Base-by-base conservation (phyloP, 2,113 vertebrate genomes). In the Chaetorhynchus papuensis region DNA sequence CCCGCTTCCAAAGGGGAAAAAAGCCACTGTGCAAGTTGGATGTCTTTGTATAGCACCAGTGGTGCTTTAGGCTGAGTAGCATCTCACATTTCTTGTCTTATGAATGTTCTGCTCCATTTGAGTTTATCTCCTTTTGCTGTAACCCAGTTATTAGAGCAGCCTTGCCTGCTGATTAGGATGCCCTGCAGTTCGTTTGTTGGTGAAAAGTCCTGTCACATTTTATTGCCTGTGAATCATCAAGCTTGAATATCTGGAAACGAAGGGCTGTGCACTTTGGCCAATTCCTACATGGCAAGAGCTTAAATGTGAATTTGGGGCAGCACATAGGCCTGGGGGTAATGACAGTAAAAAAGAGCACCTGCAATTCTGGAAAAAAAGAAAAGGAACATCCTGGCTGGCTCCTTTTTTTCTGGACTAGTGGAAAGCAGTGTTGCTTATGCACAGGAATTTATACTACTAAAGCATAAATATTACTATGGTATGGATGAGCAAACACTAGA, bases 151-250 rank as follows among this genome's bases (percentile, higher is more conserved):
- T 50, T 50, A 45, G 82, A 82, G 59, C 78, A 85, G 61, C 87
- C 47, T 93, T 2, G 15, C 47, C 76, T 22, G 33, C 70, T 89
- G 75, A 77, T 74, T 30, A 80, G 60, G 78, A 88, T 93, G 75
- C 66, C 81, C 89, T 85, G 75, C 39, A 77, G 87, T 79, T 85
- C 5, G 0, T 76, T 79, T 47, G 47, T 22, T 1, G 22, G 53
- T 80, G 84, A 76, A 93, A 83, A 93, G 81, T 59, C 78, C 59
- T 95, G 87, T 94, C 87, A 95, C 53, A 41, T 94, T 85, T 89
- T 96, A 87, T 95, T 4, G 5, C 74, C 87, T 54, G 50, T 84
- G 87, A 85, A 69, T 91, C 10, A 0, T 91, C 66, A 52, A 13
- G 65, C 70, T 76, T 53, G 74, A 72, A 33, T 93, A 69, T 82